Evolutionary conservation across 2,797 vertebrate species (phyloP), one percentile per base, ranked within the genome.

Genomic region (Aldrovandia affinis): DNA sequence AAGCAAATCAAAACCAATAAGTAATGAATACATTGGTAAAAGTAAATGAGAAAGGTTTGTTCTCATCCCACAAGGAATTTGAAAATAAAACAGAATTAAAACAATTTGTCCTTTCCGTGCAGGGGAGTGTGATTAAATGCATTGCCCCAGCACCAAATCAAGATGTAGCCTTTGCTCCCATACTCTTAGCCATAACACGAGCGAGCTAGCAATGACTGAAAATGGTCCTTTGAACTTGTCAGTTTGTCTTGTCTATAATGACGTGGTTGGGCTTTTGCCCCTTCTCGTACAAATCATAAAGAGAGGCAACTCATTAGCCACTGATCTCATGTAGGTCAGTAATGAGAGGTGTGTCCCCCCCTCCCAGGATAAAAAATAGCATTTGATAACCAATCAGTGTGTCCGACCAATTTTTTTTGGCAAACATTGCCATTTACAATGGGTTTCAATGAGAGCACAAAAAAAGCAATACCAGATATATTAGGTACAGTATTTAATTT

Each of bases 11-110:
- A 78, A 36, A 4, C 50, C 12, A 52, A 52, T 4, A 52, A 52
- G 50, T 52, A 52, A 12, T 4, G 50, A 52, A 52, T 4, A 52
- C 12, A 79, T 84, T 81, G 39, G 25, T 83, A 70, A 84, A 81
- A 83, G 73, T 75, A 86, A 86, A 86, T 87, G 61, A 88, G 85
- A 4, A 12, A 52, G 50, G 50, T 86, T 83, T 52, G 4, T 52
- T 52, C 50, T 52, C 50, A 52, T 52, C 50, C 50, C 4, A 52
- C 50, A 52, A 52, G 4, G 50, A 52, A 52, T 52, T 52, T 52
- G 12, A 84, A 77, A 86, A 85, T 78, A 82, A 82, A 87, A 81
- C 81, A 44, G 7, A 82, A 82, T 15, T 55, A 73, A 81, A 83
- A 57, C 55, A 57, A 10, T 15, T 81, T 78, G 77, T 84, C 61